These are phyloP conservation scores for Tipula helvola DNA, from an alignment of 2,888 invertebrate species.

Conservation along the genomic window DNA sequence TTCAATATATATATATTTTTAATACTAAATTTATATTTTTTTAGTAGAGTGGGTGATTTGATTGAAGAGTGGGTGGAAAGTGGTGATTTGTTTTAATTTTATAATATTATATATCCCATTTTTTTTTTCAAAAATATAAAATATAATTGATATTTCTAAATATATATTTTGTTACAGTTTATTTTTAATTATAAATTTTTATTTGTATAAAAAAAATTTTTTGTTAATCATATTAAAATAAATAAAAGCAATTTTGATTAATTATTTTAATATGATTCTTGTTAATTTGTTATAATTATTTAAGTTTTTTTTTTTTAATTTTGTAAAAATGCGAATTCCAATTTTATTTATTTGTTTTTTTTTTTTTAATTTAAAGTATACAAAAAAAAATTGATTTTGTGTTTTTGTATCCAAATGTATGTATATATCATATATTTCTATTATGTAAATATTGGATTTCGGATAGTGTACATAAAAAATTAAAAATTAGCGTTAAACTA, in stretches of 20 bases:
- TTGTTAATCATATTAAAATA: not conserved
- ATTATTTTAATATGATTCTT: not conserved
- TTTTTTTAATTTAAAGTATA: not conserved
- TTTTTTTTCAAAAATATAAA: constrained; percentile 4
- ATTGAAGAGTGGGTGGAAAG: constrained; percentile 9
- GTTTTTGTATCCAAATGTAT: not conserved
- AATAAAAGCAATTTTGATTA: not conserved
- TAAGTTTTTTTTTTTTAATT: not conserved
- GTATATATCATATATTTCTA: not conserved
- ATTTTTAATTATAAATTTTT: not conserved
- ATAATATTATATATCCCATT: not conserved
- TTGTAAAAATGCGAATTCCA: not conserved
- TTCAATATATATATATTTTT: not conserved
- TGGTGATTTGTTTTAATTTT: constrained; percentile 10
- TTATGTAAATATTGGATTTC: not conserved
- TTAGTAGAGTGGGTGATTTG: constrained; percentile 6
- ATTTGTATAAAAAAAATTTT: not conserved
- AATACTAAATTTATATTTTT: not conserved
- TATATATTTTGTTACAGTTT: constrained; percentile 4
- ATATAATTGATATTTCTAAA: constrained; percentile 6
- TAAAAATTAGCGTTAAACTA: not conserved
- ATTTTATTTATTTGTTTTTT: not conserved
- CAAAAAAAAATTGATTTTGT: not conserved
- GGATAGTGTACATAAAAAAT: not conserved
- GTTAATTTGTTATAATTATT: not conserved